A percentile compares a stretch with the other conserved stretches of the same genome.
These are phyloP conservation scores for Mus caroli DNA, from an alignment of 2,797 vertebrate genomes.

Conservation along the genomic window DNA sequence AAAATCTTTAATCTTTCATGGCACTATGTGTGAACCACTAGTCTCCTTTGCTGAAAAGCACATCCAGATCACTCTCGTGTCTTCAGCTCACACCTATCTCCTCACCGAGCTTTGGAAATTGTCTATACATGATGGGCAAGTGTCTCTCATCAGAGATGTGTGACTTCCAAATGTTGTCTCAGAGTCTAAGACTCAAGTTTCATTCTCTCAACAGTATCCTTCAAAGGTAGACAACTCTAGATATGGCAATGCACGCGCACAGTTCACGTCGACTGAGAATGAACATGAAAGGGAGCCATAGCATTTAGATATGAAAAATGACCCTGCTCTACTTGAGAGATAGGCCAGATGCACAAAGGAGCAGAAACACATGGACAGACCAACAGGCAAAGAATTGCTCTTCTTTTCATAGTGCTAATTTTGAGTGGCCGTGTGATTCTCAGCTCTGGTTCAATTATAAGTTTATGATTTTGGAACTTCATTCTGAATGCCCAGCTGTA, in stretches of 20 bases:
- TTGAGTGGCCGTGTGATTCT: not conserved
- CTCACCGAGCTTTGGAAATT: not conserved
- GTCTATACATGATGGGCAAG: not conserved
- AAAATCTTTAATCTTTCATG: not conserved
- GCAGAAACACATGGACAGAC: not conserved
- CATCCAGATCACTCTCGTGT: not conserved
- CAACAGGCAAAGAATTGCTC: not conserved
- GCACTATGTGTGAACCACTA: not conserved
- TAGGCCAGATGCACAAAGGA: not conserved
- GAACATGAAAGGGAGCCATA: not conserved
- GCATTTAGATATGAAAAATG: not conserved
- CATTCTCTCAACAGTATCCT: not conserved
- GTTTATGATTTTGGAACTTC: not conserved
- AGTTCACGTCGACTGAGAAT: not conserved
- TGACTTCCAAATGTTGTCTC: not conserved
- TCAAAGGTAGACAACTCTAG: conserved; percentile 28
- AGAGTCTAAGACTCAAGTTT: not conserved
- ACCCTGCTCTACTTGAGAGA: too few relatives aligned
- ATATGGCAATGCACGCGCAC: not conserved
- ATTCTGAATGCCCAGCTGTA: not conserved
- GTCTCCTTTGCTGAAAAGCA: not conserved
- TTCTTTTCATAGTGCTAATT: not conserved
- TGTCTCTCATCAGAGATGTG: not conserved
- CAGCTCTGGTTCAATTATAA: not conserved
- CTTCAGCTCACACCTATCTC: not conserved